Evolutionary conservation across 1,140 invertebrate species (phyloP).

Genomic region (Euura lappo): DNA sequence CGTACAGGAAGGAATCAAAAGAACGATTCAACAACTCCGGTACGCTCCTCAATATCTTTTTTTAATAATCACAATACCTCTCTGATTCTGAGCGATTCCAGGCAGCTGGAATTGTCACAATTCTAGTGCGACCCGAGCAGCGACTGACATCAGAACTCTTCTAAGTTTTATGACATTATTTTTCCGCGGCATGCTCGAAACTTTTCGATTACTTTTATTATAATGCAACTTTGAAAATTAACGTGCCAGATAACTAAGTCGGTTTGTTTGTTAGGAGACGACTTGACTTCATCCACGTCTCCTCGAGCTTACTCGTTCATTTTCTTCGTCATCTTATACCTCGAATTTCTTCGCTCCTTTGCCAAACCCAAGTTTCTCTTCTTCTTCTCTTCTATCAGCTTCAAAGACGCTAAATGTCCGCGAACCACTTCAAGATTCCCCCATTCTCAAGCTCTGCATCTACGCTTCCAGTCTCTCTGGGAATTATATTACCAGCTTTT

Average conservation of each 20-base stretch:
- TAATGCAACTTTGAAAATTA: constrained; percentile 5
- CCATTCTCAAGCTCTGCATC: no score
- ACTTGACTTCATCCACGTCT: constrained; percentile 21
- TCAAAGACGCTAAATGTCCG: no score
- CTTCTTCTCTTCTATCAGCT: neutral
- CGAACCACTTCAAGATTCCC: no score
- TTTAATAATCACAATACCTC: neutral
- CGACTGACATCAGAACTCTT: neutral
- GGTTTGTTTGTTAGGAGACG: constrained; percentile 17
- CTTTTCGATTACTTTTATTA: constrained; percentile 7
- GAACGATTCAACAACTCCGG: neutral
- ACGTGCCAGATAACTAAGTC: constrained; percentile 1
- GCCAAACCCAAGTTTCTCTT: constrained; percentile 16
- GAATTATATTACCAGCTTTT: no score
- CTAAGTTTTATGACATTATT: neutral
- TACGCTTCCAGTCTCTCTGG: no score
- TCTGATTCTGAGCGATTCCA: neutral
- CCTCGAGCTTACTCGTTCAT: constrained; percentile 10
- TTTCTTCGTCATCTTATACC: constrained; percentile 14
- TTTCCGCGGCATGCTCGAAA: neutral
- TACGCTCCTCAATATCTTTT: neutral
- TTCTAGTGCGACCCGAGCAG: neutral
- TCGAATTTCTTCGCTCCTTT: constrained; percentile 16
- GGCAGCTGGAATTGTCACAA: neutral
- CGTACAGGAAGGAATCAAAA: neutral